Conservation (phyloP, 2,797 vertebrate genomes). For the Gila robusta region DNA sequence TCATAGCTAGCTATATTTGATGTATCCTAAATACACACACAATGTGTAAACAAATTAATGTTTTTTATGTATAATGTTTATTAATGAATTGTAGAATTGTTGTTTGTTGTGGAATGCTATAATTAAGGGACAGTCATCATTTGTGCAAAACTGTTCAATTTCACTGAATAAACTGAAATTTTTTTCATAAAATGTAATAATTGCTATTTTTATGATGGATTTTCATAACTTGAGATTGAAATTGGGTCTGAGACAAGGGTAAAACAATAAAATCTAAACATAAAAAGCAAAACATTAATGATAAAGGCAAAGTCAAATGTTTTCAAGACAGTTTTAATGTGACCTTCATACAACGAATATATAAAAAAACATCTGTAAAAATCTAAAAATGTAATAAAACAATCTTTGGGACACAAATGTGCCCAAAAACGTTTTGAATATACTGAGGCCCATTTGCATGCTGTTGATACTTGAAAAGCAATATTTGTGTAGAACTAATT, state of each 20-base stretch:
- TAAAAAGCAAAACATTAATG: background rate
- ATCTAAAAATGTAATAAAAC: background rate
- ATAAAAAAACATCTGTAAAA: background rate
- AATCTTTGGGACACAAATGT: background rate
- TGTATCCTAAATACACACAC: background rate
- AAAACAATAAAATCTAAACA: background rate
- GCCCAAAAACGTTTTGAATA: background rate
- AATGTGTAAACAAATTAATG: background rate
- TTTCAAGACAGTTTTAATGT: background rate
- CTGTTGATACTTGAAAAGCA: slow-evolving; percentile 32
- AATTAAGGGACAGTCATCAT: background rate
- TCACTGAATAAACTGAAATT: background rate
- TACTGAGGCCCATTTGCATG: background rate
- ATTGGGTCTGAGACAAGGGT: background rate
- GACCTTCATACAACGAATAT: background rate
- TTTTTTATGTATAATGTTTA: background rate
- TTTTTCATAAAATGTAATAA: background rate
- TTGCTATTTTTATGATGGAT: background rate
- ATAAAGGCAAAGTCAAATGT: background rate
- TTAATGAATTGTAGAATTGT: background rate
- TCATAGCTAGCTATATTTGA: background rate
- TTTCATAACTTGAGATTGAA: background rate
- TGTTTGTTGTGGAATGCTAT: background rate
- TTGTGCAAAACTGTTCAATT: background rate
- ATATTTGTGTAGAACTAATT: slow-evolving; percentile 36